phyloP scores from a whole-genome alignment of 2,888 invertebrate genomes.

The Dasysyrphus tricinctus region DNA sequence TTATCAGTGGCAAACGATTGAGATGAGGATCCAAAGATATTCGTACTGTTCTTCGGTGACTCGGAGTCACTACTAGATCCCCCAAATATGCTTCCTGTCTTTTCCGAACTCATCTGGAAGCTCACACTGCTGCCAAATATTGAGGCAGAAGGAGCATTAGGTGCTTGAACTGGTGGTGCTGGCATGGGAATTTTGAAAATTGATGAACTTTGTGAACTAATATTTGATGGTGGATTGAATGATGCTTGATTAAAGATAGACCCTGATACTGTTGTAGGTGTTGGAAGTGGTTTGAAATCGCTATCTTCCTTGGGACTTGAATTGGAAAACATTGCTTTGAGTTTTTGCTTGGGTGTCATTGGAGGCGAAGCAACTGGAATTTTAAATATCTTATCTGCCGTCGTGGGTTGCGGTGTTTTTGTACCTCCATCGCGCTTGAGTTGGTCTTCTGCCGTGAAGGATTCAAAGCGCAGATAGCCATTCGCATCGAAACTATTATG shows the following conservation, averaged over 20 bases:
- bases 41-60: slow-evolving; percentile 37
- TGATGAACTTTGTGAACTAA: slow-evolving; percentile 15
- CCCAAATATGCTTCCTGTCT: slow-evolving; percentile 64
- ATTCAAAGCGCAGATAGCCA: slow-evolving; percentile 86
- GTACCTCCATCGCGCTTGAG: slow-evolving; percentile 55
- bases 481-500: slow-evolving; percentile 90
- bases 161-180: slow-evolving; percentile 12
- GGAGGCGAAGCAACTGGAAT: slow-evolving; percentile 78
- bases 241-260: slow-evolving; percentile 67
- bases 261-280: slow-evolving; percentile 30
- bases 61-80: slow-evolving; percentile 65
- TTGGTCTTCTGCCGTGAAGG: slow-evolving; percentile 85
- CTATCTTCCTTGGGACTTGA: slow-evolving; percentile 33
- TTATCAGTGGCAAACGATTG: slow-evolving; percentile 59
- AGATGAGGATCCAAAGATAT: slow-evolving; percentile 46
- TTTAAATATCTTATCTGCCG: slow-evolving; percentile 79
- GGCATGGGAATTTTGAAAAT: slow-evolving; percentile 60
- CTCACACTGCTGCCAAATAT: slow-evolving; percentile 40
- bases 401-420: slow-evolving; percentile 8
- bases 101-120: slow-evolving; percentile 21
- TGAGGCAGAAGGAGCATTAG: neutral
- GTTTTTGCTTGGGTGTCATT: slow-evolving; percentile 77
- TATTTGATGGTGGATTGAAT: neutral
- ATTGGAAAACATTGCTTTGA: slow-evolving; percentile 53
- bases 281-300: slow-evolving; percentile 3